Evolutionary conservation across 2,113 vertebrate species (phyloP).

Genomic region (Orycteropus afer): DNA sequence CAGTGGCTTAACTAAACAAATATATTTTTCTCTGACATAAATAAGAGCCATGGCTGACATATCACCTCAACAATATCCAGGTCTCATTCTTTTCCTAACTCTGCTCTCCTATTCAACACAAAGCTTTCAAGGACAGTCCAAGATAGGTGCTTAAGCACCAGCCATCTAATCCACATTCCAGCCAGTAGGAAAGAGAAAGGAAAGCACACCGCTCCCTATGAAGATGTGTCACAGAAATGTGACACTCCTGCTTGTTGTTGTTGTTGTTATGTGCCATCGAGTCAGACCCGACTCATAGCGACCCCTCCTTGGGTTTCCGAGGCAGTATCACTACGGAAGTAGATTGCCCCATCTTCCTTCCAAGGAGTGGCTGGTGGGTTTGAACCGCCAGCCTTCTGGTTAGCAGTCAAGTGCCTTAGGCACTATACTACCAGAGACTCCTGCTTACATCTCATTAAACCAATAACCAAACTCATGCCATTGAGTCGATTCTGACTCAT

Average conservation of each 20-base stretch:
- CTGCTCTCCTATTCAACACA: neutral
- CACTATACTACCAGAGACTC: no score
- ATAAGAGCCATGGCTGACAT: neutral
- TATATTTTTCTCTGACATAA: constrained; percentile 46
- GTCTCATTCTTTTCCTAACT: neutral
- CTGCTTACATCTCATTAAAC: neutral
- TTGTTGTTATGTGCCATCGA: no score
- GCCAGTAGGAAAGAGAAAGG: neutral
- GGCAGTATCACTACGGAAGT: no score
- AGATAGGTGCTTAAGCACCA: constrained; percentile 2
- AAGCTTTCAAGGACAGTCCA: neutral
- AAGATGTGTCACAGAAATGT: neutral
- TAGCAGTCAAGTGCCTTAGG: no score
- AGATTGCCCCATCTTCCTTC: no score
- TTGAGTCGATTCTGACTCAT: no score
- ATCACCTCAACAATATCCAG: neutral
- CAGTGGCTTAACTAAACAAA: neutral
- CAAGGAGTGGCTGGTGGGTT: no score
- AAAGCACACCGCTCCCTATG: neutral
- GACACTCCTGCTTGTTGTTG: constrained; percentile 30
- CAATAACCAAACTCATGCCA: no score
- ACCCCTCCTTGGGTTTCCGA: no score
- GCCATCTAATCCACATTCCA: neutral
- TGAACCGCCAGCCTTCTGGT: no score
- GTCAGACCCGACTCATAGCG: no score